Evolutionary conservation across 2,797 vertebrate species (phyloP), one percentile per base, ranked within the genome.

Genomic region (Cossypha caffra): DNA sequence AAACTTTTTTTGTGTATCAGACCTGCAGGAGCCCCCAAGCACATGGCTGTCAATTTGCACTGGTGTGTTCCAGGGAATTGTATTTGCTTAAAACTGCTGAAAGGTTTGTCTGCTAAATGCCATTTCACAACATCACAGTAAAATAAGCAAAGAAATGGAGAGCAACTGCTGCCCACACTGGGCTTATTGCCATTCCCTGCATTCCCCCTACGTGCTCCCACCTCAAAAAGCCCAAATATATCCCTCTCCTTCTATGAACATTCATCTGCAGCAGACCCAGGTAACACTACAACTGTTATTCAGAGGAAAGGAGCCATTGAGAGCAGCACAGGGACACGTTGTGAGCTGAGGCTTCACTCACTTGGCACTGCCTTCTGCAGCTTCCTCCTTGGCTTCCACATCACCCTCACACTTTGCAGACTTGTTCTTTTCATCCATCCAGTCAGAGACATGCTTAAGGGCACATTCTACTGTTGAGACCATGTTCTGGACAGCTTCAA

Each of bases 391-490:
- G 88, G 94, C 88, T 35, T 98, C 98, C 91, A 96, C 84, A 61
- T 98, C 97, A 23, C 96, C 90, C 72, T 98, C 98, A 50, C 89
- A 67, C 94, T 97, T 97, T 5, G 76, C 43, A 69, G 72, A 91
- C 74, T 97, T 98, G 95, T 95, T 98, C 95, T 97, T 98, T 97
- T 99, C 98, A 95, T 99, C 99, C 98, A 99, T 98, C 99, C 99
- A 99, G 95, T 99, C 99, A 9, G 99, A 99, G 87, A 99, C 99
- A 58, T 99, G 99, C 97, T 99, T 99, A 92, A 99, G 99, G 93
- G 99, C 99, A 73, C 99, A 98, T 96, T 99, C 99, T 40, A 99
- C 99, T 4, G 99, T 99, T 94, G 99, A 99, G 47, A 99, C 99
- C 97, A 99, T 99, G 89, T 99, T 99, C 98, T 99, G 99, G 71